phyloP scores from a whole-genome alignment of 64 coral and sea anemone species.

The Stichodactyla helianthus region DNA sequence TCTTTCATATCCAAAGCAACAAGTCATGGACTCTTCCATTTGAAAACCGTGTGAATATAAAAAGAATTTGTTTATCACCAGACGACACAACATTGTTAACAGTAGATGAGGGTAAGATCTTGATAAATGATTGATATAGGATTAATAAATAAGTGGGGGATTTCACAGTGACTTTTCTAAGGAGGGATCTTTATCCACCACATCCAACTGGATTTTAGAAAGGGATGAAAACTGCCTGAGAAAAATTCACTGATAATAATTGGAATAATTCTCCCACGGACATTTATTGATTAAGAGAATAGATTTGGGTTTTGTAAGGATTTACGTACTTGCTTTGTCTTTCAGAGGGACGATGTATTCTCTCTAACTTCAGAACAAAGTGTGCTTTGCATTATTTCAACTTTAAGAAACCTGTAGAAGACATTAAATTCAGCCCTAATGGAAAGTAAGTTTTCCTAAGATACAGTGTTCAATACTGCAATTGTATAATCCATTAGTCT shows the following conservation, averaged over 20 bases:
- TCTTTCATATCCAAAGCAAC: constrained; percentile 52
- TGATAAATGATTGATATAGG: neutral
- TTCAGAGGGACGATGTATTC: constrained; percentile 77
- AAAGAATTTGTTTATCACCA: constrained; percentile 67
- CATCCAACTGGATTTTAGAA: too few relatives aligned
- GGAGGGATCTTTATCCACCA: too few relatives aligned
- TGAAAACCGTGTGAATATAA: constrained; percentile 82
- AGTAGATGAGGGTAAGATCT: constrained; percentile 85
- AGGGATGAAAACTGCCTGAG: too few relatives aligned
- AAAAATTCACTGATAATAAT: too few relatives aligned
- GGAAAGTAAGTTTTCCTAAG: constrained; percentile 53
- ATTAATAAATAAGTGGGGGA: too few relatives aligned
- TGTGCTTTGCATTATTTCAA: constrained; percentile 85
- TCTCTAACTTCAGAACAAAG: constrained; percentile 63
- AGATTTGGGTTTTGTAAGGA: neutral
- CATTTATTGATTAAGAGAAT: too few relatives aligned
- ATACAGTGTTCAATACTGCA: too few relatives aligned
- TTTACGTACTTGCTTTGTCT: constrained; percentile 1
- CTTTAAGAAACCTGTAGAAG: constrained; percentile 79
- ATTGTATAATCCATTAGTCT: too few relatives aligned
- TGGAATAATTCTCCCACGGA: too few relatives aligned
- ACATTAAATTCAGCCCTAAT: constrained; percentile 95
- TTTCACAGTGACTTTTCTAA: too few relatives aligned
- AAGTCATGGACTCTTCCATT: constrained; percentile 95
- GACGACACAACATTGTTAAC: constrained; percentile 75